Percentiles rank a stretch among this genome's conserved stretches.
These are phyloP conservation scores for Nephrotoma guestfalica DNA, from an alignment of 2,888 invertebrate species.

Conservation along the genomic window DNA sequence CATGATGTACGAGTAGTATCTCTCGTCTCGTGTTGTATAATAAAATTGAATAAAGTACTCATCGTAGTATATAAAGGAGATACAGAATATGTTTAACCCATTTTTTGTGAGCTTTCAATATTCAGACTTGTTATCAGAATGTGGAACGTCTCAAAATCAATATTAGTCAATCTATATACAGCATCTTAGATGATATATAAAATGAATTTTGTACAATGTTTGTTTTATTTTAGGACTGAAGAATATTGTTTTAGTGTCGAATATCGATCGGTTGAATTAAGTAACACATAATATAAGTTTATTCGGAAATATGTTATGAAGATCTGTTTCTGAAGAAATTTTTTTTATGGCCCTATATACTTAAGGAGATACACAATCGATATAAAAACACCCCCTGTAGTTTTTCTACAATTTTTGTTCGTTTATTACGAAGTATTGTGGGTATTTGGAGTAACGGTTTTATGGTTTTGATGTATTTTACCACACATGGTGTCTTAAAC, in stretches of 20 bases:
- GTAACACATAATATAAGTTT: not conserved
- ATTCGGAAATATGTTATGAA: not conserved
- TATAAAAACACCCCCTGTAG: not conserved
- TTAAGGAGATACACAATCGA: not conserved
- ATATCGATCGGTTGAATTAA: not conserved
- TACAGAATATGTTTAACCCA: not conserved
- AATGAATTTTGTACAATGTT: not conserved
- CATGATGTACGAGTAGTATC: no score
- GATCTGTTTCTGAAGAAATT: not conserved
- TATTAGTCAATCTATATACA: not conserved
- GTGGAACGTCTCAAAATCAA: not conserved
- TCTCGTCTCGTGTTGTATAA: not conserved
- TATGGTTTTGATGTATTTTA: not conserved
- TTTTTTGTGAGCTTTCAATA: not conserved
- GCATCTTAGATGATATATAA: no score
- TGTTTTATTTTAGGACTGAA: not conserved
- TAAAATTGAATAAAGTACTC: not conserved
- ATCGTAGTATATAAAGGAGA: not conserved
- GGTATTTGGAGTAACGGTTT: not conserved
- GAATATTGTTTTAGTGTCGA: not conserved
- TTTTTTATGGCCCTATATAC: not conserved
- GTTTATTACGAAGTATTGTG: not conserved
- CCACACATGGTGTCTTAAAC: not conserved
- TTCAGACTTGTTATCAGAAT: not conserved
- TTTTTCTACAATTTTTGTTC: not conserved